Evolutionary conservation across 1,140 invertebrate genomes (phyloP).

Genomic region (Geopemphigus sp.): DNA sequence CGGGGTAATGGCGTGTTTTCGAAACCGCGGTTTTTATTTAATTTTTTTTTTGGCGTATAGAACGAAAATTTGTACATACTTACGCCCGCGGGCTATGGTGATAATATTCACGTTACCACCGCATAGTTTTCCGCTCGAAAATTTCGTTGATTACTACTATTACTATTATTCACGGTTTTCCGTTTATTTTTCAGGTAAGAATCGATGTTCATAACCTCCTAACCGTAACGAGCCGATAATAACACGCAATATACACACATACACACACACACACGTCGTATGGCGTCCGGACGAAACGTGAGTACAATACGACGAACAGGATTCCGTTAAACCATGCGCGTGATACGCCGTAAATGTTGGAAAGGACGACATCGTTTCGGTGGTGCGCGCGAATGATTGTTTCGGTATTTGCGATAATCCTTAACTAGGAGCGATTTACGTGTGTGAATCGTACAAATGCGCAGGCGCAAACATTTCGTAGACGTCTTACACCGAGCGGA

Average conservation of each 20-base stretch:
- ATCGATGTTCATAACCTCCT: neutral
- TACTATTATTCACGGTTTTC: no score
- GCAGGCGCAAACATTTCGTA: neutral
- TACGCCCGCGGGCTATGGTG: no score
- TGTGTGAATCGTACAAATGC: neutral
- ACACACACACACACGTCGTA: no score
- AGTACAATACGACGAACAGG: neutral
- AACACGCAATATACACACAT: neutral
- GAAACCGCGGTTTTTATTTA: slow-evolving; percentile 4
- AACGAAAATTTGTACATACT: no score
- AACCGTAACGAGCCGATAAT: neutral
- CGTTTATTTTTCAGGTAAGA: slow-evolving; percentile 30
- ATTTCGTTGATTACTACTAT: no score
- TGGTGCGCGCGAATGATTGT: neutral
- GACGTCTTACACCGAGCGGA: neutral
- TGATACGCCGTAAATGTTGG: neutral
- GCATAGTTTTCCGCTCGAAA: no score
- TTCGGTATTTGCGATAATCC: no score
- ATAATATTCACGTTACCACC: no score
- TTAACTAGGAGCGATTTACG: no score
- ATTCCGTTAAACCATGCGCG: neutral
- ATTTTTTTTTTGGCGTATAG: no score
- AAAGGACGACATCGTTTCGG: neutral
- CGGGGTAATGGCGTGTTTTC: neutral
- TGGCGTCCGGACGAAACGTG: neutral